phyloP scores from a whole-genome alignment of 2,113 vertebrate species.

The Symphodus melops region DNA sequence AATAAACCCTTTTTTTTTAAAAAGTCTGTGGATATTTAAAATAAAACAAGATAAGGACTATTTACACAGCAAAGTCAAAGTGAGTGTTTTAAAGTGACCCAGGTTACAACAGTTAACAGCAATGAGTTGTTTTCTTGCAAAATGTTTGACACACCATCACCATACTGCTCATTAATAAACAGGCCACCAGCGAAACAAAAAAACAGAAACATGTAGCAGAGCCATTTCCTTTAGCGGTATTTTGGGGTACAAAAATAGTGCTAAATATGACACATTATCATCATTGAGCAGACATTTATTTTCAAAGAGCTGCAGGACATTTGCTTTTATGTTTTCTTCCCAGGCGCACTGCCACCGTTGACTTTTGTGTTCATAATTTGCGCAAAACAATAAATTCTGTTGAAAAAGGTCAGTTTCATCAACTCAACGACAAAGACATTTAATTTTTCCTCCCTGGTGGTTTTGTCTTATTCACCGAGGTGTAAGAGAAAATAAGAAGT shows the following conservation, averaged over 20 bases:
- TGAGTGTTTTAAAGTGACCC: conserved; percentile 38
- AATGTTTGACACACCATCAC: conserved; percentile 70
- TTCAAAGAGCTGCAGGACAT: conserved; percentile 46
- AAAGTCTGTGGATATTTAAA: conserved; percentile 30
- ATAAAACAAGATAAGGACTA: conserved; percentile 48
- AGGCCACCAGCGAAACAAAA: conserved; percentile 61
- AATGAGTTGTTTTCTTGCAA: conserved; percentile 40
- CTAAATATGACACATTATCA: conserved; percentile 72
- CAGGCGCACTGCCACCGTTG: conserved; percentile 19
- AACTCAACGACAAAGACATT: conserved; percentile 7
- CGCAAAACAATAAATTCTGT: not conserved
- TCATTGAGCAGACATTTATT: conserved; percentile 61
- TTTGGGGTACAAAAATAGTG: conserved; percentile 81
- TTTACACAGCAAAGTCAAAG: conserved; percentile 57
- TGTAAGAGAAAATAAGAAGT: not conserved
- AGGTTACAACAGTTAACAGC: conserved; percentile 67
- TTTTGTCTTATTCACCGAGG: conserved; percentile 1
- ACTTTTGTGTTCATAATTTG: conserved; percentile 19
- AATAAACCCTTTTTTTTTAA: not conserved
- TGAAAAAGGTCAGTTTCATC: conserved; percentile 4
- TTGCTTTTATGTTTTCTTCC: conserved; percentile 9
- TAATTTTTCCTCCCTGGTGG: not conserved
- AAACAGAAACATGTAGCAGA: conserved; percentile 69
- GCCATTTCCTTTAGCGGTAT: conserved; percentile 58
- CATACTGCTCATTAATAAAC: conserved; percentile 65